Conservation (phyloP, 2,797 vertebrate genomes). For the Paramormyrops hopkinsi region DNA sequence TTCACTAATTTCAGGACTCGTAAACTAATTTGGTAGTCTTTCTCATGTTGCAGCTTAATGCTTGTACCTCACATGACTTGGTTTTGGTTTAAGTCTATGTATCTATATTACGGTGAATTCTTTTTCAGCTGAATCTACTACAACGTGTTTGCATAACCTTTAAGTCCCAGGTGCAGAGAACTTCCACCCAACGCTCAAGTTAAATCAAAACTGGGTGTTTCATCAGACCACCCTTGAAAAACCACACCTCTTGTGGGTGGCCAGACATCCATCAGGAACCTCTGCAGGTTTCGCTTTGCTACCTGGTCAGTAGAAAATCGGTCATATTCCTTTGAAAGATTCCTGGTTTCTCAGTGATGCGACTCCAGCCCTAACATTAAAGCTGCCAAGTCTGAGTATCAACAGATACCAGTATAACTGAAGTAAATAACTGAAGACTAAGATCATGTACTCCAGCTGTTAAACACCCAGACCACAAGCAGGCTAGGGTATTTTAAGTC, state of each 20-base stretch:
- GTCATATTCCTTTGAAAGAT: background rate
- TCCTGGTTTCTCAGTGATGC: background rate
- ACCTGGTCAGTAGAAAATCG: background rate
- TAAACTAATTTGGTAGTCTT: background rate
- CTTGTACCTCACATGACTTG: background rate
- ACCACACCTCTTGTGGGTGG: background rate
- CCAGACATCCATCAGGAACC: background rate
- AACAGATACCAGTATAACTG: background rate
- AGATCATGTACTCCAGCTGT: background rate
- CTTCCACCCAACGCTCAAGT: background rate
- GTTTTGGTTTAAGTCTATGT: background rate
- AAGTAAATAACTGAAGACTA: background rate
- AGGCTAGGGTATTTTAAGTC: constrained; percentile 18
- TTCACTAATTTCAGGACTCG: background rate
- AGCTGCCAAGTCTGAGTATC: background rate
- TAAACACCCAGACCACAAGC: constrained; percentile 12
- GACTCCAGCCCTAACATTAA: background rate
- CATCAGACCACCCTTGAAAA: background rate
- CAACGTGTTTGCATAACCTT: background rate
- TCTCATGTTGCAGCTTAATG: background rate
- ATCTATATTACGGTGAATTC: background rate
- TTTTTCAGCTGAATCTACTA: background rate
- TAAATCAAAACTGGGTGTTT: background rate
- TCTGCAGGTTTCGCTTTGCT: background rate
- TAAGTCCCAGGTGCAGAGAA: background rate